A percentile compares a stretch with the other conserved stretches of the same genome.
Conservation (phyloP, 2,797 vertebrate genomes). For the Picus viridis region DNA sequence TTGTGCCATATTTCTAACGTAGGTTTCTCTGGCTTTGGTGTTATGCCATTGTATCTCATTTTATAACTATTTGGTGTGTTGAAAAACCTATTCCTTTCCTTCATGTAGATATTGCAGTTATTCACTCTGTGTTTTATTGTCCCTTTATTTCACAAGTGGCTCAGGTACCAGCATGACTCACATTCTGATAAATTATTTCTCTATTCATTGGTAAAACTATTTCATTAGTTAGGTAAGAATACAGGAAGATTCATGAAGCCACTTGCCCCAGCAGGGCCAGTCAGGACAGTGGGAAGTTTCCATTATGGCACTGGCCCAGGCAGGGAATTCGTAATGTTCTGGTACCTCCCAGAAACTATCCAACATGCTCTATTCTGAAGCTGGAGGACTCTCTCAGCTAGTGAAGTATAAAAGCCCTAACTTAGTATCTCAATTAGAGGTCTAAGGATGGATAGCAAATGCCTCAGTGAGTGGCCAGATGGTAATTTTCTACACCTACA, state of each 20-base stretch:
- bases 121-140: background rate
- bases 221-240: background rate
- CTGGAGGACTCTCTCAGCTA: background rate
- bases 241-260: background rate
- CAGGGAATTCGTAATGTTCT: background rate
- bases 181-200: slow-evolving; percentile 21
- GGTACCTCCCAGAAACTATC: background rate
- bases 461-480: background rate
- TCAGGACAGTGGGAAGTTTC: background rate
- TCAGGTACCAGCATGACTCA: slow-evolving; percentile 13
- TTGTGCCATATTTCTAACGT: background rate
- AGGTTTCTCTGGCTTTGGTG: background rate
- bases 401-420: background rate
- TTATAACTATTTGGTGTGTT: background rate
- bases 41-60: background rate
- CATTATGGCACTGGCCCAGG: background rate
- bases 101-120: background rate
- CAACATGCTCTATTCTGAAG: background rate
- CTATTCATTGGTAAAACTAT: slow-evolving; percentile 8
- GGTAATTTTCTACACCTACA: background rate
- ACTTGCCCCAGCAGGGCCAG: background rate
- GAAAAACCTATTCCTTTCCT: background rate
- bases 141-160: slow-evolving; percentile 39
- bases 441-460: background rate
- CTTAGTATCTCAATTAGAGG: background rate